Conservation (phyloP, 2,113 vertebrate species). For the Pelvicachromis taeniatus region DNA sequence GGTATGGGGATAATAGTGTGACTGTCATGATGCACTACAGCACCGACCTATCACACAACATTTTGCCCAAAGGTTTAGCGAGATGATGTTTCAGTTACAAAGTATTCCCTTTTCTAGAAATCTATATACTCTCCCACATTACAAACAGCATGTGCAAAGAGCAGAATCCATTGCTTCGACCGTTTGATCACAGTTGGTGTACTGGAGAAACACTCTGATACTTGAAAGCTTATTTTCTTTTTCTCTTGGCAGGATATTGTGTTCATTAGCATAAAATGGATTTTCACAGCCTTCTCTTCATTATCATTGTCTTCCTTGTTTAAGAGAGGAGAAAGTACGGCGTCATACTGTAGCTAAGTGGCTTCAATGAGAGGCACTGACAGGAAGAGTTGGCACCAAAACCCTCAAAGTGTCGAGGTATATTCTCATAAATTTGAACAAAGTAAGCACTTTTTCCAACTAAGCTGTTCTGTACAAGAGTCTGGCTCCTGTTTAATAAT, state of each 20-base stretch:
- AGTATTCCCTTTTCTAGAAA: not conserved
- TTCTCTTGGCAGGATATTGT: not conserved
- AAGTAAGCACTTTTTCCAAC: not conserved
- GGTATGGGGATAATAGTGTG: slow-evolving; percentile 35
- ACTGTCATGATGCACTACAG: slow-evolving; percentile 35
- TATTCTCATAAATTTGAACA: not conserved
- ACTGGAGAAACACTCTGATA: not conserved
- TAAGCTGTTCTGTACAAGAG: not conserved
- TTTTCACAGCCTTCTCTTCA: not conserved
- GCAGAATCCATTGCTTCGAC: not conserved
- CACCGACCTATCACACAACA: slow-evolving; percentile 8
- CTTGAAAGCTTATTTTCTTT: not conserved
- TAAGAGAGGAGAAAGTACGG: not conserved
- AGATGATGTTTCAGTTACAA: not conserved
- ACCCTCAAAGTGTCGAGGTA: not conserved
- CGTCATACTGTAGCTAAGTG: not conserved
- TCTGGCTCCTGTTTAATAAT: not conserved
- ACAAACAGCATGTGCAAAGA: not conserved
- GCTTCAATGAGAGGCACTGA: not conserved
- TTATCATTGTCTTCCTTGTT: slow-evolving; percentile 1
- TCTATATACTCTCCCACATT: not conserved
- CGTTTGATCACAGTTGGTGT: not conserved
- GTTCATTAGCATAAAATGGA: slow-evolving; percentile 2
- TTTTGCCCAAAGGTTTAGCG: slow-evolving; percentile 2
- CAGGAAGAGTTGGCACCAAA: not conserved